Evolutionary conservation across 2,797 vertebrate genomes (phyloP).

Genomic region (Gouania willdenowi): DNA sequence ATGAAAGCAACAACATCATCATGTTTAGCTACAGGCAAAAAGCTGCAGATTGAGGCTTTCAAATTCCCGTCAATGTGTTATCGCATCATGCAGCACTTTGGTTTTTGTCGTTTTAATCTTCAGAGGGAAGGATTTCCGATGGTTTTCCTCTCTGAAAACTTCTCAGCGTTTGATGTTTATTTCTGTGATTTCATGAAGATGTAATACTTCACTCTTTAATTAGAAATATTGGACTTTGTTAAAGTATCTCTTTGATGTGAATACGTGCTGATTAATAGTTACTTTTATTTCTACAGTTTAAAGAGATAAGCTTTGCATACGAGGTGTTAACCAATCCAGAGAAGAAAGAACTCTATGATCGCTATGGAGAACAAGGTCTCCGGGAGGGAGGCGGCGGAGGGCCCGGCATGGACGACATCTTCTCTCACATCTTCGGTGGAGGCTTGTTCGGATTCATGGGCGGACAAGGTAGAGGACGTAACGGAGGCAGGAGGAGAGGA

Average conservation of each 20-base stretch:
- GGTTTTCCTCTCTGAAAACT: neutral
- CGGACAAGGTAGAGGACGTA: conserved; percentile 83
- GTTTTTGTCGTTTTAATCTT: conserved; percentile 2
- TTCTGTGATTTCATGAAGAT: neutral
- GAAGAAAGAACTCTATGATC: conserved; percentile 95
- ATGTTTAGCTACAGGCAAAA: neutral
- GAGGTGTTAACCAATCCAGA: conserved; percentile 96
- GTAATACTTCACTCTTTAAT: neutral
- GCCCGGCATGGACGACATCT: conserved; percentile 97
- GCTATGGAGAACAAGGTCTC: conserved; percentile 96
- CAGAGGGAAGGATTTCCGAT: conserved; percentile 6
- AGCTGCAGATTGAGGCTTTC: neutral
- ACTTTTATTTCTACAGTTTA: conserved; percentile 81
- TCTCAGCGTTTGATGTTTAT: neutral
- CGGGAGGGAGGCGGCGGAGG: conserved; percentile 93
- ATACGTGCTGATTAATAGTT: neutral
- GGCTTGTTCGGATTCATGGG: conserved; percentile 98
- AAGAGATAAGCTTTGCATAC: conserved; percentile 99
- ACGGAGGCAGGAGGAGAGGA: conserved; percentile 91
- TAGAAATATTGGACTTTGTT: neutral
- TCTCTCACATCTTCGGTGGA: conserved; percentile 98
- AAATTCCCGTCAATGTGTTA: conserved; percentile 1
- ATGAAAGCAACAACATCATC: conserved; percentile 29
- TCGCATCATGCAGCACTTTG: conserved; percentile 8
- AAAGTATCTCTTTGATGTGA: neutral